phyloP scores from a whole-genome alignment of 2,888 invertebrate genomes.

The Zaprionus lineosus region DNA sequence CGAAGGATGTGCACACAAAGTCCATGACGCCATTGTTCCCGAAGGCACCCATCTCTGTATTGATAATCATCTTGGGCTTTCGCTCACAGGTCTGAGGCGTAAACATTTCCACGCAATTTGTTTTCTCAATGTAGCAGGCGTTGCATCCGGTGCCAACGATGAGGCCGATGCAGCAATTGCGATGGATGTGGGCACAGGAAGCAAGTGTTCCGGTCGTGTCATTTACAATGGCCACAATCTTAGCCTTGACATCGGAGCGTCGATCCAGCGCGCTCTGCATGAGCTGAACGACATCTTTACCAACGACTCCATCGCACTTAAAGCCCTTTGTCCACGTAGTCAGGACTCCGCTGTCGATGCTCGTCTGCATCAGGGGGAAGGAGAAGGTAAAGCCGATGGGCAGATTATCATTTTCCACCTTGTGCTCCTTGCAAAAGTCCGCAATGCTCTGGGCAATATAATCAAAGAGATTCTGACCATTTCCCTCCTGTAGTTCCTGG shows the following conservation, averaged over 20 bases:
- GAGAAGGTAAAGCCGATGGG: conserved; percentile 98
- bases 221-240: conserved; percentile 94
- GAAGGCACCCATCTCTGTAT: conserved; percentile 98
- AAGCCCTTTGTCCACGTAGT: conserved; percentile 98
- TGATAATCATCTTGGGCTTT: conserved; percentile 87
- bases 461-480: conserved; percentile 93
- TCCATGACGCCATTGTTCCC: conserved; percentile 94
- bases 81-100: conserved; percentile 81
- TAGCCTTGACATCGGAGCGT: conserved; percentile 90
- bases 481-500: conserved; percentile 93
- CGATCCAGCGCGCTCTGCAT: conserved; percentile 92
- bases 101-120: conserved; percentile 90
- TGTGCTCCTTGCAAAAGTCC: conserved; percentile 91
- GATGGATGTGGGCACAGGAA: conserved; percentile 92
- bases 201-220: conserved; percentile 96
- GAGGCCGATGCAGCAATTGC: conserved; percentile 88
- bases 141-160: conserved; percentile 94
- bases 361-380: conserved; percentile 93
- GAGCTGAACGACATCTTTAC: conserved; percentile 92
- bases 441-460: conserved; percentile 96
- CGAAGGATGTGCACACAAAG: conserved; percentile 91
- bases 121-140: conserved; percentile 92
- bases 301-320: conserved; percentile 93
- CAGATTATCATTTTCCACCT: conserved; percentile 86
- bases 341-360: conserved; percentile 91